Base-by-base conservation (phyloP, 1,140 invertebrate genomes). In the Diabrotica virgifera region DNA sequence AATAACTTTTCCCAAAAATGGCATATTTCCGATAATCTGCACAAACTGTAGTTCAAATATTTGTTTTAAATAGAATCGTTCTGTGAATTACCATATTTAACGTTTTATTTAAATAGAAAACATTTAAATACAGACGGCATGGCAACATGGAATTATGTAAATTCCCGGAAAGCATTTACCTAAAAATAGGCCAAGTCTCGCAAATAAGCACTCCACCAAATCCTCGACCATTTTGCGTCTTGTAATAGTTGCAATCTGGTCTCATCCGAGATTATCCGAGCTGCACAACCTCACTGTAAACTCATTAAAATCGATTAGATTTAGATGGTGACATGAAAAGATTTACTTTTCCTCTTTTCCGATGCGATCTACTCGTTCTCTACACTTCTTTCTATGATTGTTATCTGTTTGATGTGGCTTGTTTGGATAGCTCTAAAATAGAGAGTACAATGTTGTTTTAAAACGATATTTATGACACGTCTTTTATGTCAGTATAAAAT, bases 291-390 rank as follows among this genome's bases (percentile, higher is more conserved):
- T 64, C 59, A 69, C 64, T 69, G 62, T 69, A 71, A 69, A 68
- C 67, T 72, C 65, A 72, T 69, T 72, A 70, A 72, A 72, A 72
- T 72, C 70, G 70, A 72, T 72, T 70, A 70, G 70, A 70, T 70
- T 70, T 69, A 63, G 66, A 67, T 63, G 69, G 58, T 54, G 66
- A 60, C 56, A 65, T 70, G 5, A 71, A 68, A 69, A 72, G 70
- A 65, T 65, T 72, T 63, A 70, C 70, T 70, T 61, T 54, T 59
- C 67, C 67, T 69, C 59, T 67, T 66, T 66, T 63, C 68, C 61
- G 52, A 50, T 64, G 57, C 59, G 60, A 58, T 56, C 62, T 14
- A 52, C 61, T 55, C 56, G 58, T 50, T 52, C 38, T 11, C 52
- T 62, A 54, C 54, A 52, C 56, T 51, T 50, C 53, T 56, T 62